These are phyloP conservation scores for Drosophila lacteicornis DNA, from an alignment of 1,140 invertebrate species.

Conservation along the genomic window DNA sequence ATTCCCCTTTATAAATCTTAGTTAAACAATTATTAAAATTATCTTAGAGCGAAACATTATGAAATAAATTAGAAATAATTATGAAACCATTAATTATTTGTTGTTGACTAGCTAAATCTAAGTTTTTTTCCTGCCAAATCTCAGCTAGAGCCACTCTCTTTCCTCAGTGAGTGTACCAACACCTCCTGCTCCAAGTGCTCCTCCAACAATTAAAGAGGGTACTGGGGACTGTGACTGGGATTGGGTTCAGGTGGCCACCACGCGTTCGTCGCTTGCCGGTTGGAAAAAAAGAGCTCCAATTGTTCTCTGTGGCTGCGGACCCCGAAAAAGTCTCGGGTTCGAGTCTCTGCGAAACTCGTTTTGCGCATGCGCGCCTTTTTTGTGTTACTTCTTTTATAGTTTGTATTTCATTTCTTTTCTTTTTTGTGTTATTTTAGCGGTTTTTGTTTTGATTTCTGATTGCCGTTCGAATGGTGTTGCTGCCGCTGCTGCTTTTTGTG, in stretches of 20 bases:
- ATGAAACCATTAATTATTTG: no score
- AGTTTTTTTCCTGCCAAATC: no score
- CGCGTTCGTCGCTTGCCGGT: conserved; percentile 45
- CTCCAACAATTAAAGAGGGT: conserved; percentile 17
- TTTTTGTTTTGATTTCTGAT: conserved; percentile 83
- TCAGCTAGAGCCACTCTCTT: not conserved
- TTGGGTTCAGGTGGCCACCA: conserved; percentile 30
- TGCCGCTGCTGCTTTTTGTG: conserved; percentile 41
- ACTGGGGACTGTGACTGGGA: not conserved
- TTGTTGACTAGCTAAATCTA: no score
- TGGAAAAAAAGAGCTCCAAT: conserved; percentile 40
- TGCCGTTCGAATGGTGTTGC: conserved; percentile 68
- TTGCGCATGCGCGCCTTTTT: conserved; percentile 71
- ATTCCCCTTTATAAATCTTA: not conserved
- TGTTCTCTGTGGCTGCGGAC: conserved; percentile 22
- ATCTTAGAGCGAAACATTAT: no score
- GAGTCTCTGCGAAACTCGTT: conserved; percentile 58
- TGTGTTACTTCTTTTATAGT: conserved; percentile 43
- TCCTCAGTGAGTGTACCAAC: not conserved
- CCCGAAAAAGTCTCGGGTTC: conserved; percentile 12
- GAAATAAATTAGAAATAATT: no score
- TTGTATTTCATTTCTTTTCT: conserved; percentile 1
- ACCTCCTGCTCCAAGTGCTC: not conserved
- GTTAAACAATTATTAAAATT: no score
- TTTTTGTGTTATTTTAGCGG: conserved; percentile 82